phyloP scores from a whole-genome alignment of 1,140 invertebrate species.

The Drosophila tani region DNA sequence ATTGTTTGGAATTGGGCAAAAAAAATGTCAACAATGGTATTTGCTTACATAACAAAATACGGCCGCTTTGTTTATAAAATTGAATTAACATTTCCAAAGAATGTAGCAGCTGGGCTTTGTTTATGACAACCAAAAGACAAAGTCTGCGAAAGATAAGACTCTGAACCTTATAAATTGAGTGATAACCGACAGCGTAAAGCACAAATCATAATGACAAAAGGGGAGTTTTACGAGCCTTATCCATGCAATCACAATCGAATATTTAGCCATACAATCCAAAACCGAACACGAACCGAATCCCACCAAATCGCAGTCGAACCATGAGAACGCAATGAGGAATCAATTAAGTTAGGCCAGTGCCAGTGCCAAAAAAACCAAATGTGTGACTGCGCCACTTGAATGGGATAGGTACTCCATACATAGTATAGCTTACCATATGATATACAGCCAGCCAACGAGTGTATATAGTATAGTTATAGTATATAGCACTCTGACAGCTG shows the following conservation, averaged over 20 bases:
- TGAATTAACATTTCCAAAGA: constrained; percentile 3
- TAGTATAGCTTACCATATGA: constrained; percentile 2
- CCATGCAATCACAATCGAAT: constrained; percentile 24
- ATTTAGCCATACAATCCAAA: constrained; percentile 19
- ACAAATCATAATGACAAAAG: constrained; percentile 38
- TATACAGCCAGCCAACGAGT: background rate
- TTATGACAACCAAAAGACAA: constrained; percentile 20
- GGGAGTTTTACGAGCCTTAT: constrained; percentile 33
- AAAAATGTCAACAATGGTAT: background rate
- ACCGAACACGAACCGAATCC: constrained; percentile 16
- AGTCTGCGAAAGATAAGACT: constrained; percentile 18
- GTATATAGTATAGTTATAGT: background rate
- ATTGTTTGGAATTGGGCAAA: background rate
- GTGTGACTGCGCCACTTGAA: constrained; percentile 9
- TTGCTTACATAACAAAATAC: constrained; percentile 17
- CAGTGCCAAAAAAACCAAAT: constrained; percentile 14
- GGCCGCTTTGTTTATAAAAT: constrained; percentile 7
- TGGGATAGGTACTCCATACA: background rate
- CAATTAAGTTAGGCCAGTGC: constrained; percentile 49
- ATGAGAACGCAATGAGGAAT: constrained; percentile 33
- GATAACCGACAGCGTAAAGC: constrained; percentile 16
- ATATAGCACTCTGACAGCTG: constrained; percentile 24
- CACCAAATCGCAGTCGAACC: constrained; percentile 10
- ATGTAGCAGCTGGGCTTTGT: background rate
- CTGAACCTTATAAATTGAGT: constrained; percentile 16